Base-by-base conservation (phyloP, 2,888 invertebrate genomes). In the Eucera pruinosa region DNA sequence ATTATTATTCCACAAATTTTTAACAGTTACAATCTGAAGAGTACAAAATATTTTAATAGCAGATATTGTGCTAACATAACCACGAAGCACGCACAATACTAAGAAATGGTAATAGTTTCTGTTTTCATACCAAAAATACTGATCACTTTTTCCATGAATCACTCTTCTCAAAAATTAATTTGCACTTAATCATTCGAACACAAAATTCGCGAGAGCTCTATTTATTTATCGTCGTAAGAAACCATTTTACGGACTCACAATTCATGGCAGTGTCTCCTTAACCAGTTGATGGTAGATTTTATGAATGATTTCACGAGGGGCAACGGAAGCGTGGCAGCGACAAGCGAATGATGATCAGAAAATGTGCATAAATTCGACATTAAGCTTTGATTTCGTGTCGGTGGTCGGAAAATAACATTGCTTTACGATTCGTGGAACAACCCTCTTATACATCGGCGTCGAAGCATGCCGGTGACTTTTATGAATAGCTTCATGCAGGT, bases 401-500 rank as follows among this genome's bases (percentile, higher is more conserved):
- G 7, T 52, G 30, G 4, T 33, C 36, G 30, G 20, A 23, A 23
- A 25, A 43, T 33, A 71, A 55, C 9, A 64, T 65, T 39, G 20
- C 43, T 75, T 72, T 55, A 75, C 48, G 47, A 48, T 54, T 54
- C 65, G 30, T 41, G n/a, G 13, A 47, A 62, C 47, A 45, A 13
- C 20, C 47, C 6, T 3, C 18, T 55, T 62, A 39, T 39, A 55
- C 23, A 54, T 60, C 20, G 54, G 47, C 39, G 52, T 48, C 58
- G 71, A 30, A 47, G 20, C 30, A 20, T 50, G 48, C n/a, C 27
- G 6, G 43, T 43, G 54, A 62, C 50, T 67, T 67, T 73, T 73
- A 62, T 48, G 74, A 68, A 60, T 68, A 43, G 43, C n/a, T 68
- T 78, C 65, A 55, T 47, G 61, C 66, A 52, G 61, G 60, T 61